Conservation (phyloP, 2,888 invertebrate genomes). For the Scelioninae gen. 1 region DNA sequence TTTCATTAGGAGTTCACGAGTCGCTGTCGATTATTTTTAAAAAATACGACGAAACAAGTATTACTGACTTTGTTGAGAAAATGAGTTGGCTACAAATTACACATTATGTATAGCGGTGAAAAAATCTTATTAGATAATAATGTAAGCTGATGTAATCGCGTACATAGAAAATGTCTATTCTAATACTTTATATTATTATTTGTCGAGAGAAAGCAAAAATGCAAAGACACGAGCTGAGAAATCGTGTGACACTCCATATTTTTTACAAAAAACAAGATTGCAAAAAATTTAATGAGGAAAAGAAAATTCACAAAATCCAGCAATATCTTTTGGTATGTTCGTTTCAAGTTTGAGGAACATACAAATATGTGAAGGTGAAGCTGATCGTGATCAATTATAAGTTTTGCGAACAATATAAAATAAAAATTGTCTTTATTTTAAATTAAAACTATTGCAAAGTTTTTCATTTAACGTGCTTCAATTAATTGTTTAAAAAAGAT, state of each 20-base stretch:
- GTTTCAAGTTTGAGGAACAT: slow-evolving; percentile 62
- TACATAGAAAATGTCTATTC: slow-evolving; percentile 80
- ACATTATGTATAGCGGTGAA: slow-evolving; percentile 78
- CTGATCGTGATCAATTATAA: too few species aligned
- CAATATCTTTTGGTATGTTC: slow-evolving; percentile 77
- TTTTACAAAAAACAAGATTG: slow-evolving; percentile 76
- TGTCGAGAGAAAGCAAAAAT: slow-evolving; percentile 71
- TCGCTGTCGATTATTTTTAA: slow-evolving; percentile 81
- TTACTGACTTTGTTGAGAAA: slow-evolving; percentile 75
- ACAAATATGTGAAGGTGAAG: background rate
- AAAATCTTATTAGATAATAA: slow-evolving; percentile 81
- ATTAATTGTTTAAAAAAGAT: too few species aligned
- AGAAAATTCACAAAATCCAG: slow-evolving; percentile 73
- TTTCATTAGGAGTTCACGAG: slow-evolving; percentile 73
- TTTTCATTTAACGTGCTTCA: too few species aligned
- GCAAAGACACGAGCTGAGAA: slow-evolving; percentile 67
- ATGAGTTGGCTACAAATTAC: slow-evolving; percentile 79
- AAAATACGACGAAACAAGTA: slow-evolving; percentile 80
- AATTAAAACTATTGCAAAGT: too few species aligned
- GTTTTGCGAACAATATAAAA: too few species aligned
- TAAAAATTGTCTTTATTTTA: too few species aligned
- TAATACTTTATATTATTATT: slow-evolving; percentile 80
- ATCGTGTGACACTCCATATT: slow-evolving; percentile 81
- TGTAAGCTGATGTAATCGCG: slow-evolving; percentile 80
- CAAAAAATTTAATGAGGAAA: slow-evolving; percentile 21